phyloP scores from a whole-genome alignment of 2,113 vertebrate genomes.

The Anser brachyrhynchus region DNA sequence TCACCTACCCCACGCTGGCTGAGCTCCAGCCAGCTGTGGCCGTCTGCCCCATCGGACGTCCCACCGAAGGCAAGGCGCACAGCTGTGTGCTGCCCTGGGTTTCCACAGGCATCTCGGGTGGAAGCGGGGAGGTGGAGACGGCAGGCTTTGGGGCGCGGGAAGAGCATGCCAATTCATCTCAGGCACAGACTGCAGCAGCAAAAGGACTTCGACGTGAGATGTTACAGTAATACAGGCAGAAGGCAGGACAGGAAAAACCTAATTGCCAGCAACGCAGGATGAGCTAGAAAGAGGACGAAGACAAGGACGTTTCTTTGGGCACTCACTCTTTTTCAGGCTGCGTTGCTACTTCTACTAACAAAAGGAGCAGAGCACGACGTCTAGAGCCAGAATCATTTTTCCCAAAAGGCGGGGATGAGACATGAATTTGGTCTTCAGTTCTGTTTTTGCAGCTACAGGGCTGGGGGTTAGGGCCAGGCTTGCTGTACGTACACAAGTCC shows the following conservation, averaged over 20 bases:
- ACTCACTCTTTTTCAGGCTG: not conserved
- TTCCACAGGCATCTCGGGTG: fast-evolving
- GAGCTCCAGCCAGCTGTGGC: not conserved
- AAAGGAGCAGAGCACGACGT: not conserved
- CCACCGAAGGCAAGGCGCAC: fast-evolving
- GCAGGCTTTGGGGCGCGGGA: not conserved
- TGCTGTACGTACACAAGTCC: not conserved
- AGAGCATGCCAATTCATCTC: not conserved
- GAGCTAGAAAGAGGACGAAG: not conserved
- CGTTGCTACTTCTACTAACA: fast-evolving
- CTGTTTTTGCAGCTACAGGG: not conserved
- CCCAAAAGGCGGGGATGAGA: not conserved
- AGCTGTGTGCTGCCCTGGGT: fast-evolving
- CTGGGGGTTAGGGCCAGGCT: not conserved
- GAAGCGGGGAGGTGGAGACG: not conserved
- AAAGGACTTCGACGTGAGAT: not conserved
- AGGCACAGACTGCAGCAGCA: not conserved
- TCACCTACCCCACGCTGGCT: fast-evolving
- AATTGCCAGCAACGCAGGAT: not conserved
- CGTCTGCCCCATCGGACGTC: not conserved
- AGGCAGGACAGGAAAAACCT: not conserved
- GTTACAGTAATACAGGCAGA: not conserved
- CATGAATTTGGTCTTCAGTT: not conserved
- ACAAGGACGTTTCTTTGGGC: not conserved
- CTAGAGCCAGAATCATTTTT: not conserved